phyloP scores from a whole-genome alignment of 2,888 invertebrate species.

The Lasioglossum calceatum region DNA sequence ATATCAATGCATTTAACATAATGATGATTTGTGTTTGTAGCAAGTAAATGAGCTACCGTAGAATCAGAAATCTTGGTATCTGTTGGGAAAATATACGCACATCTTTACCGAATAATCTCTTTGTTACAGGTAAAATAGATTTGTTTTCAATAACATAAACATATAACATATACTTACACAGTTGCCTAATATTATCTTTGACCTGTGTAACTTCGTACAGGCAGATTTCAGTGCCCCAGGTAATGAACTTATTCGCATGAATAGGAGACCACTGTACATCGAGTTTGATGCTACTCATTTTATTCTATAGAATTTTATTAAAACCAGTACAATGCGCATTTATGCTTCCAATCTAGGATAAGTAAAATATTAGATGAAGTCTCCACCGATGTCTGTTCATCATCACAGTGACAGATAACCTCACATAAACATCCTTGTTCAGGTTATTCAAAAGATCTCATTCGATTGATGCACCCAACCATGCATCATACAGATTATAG shows the following conservation, averaged over 20 bases:
- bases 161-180: slow-evolving; percentile 78
- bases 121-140: slow-evolving; percentile 27
- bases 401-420: slow-evolving; percentile 26
- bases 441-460: not conserved
- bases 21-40: slow-evolving; percentile 90
- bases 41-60: slow-evolving; percentile 89
- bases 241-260: slow-evolving; percentile 92
- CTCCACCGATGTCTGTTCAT: not conserved
- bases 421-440: slow-evolving; percentile 11
- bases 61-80: slow-evolving; percentile 89
- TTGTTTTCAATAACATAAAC: not conserved
- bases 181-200: slow-evolving; percentile 86
- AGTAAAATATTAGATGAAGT: not conserved
- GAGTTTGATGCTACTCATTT: slow-evolving; percentile 87
- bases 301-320: slow-evolving; percentile 31
- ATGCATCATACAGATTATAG: not conserved
- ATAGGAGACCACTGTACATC: slow-evolving; percentile 96
- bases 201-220: slow-evolving; percentile 91
- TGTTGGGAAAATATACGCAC: slow-evolving; percentile 78
- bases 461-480: slow-evolving; percentile 9
- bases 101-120: not conserved
- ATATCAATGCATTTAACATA: slow-evolving; percentile 95
- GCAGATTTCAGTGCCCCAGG: slow-evolving; percentile 96
- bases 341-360: slow-evolving; percentile 13
- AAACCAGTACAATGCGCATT: slow-evolving; percentile 19